phyloP scores from a whole-genome alignment of 2,888 invertebrate genomes.

The Nomada flava region DNA sequence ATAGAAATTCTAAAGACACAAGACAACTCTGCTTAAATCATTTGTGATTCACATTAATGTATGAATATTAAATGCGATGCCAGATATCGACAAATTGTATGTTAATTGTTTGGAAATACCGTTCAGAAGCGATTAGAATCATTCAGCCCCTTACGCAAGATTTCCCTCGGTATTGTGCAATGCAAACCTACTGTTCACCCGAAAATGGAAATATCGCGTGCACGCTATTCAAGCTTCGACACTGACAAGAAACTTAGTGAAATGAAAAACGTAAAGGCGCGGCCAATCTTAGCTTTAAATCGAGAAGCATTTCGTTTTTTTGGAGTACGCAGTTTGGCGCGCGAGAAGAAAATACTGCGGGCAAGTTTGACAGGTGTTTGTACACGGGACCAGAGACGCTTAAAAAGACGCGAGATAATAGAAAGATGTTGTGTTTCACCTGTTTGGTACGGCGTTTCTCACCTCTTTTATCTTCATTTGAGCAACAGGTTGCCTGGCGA shows the following conservation, averaged over 20 bases:
- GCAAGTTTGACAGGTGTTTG: slow-evolving; percentile 44
- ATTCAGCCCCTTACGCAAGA: slow-evolving; percentile 9
- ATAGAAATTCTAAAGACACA: not conserved
- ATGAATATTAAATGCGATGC: not conserved
- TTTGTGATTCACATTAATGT: not conserved
- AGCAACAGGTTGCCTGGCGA: slow-evolving; percentile 42
- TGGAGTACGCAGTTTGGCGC: too few species aligned
- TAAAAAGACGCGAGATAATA: not conserved
- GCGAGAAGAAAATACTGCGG: not conserved
- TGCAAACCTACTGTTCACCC: not conserved
- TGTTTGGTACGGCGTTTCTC: slow-evolving; percentile 18
- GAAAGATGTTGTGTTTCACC: not conserved
- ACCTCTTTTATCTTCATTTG: slow-evolving; percentile 65
- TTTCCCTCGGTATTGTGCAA: slow-evolving; percentile 6
- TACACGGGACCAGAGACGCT: not conserved
- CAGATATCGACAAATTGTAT: not conserved
- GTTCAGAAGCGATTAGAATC: not conserved
- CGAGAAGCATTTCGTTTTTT: not conserved
- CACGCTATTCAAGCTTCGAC: not conserved
- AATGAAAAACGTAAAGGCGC: not conserved
- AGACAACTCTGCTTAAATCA: not conserved
- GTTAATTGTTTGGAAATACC: not conserved
- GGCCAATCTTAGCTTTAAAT: not conserved
- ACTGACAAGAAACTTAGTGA: not conserved
- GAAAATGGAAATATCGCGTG: slow-evolving; percentile 21